phyloP scores from a whole-genome alignment of 2,113 vertebrate species.

The Ciconia stormi region DNA sequence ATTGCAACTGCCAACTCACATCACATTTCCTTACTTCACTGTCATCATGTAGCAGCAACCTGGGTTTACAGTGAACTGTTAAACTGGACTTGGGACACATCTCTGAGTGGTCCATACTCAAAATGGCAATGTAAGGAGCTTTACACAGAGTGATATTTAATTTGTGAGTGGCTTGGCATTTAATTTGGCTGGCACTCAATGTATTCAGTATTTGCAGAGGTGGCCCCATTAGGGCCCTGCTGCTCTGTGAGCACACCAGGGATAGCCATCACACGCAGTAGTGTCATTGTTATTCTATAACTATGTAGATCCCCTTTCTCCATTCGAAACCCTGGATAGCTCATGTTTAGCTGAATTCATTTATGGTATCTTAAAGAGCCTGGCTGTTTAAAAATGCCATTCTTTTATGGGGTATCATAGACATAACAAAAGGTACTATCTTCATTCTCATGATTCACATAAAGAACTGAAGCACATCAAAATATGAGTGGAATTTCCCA shows the following conservation, averaged over 20 bases:
- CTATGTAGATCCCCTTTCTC: neutral
- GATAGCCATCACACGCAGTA: neutral
- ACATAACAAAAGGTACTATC: neutral
- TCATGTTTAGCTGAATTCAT: neutral
- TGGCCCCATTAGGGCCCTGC: neutral
- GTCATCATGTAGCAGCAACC: neutral
- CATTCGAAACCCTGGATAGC: neutral
- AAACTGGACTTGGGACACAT: neutral
- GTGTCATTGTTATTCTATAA: neutral
- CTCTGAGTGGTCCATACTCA: neutral
- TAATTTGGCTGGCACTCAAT: neutral
- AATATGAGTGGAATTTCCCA: neutral
- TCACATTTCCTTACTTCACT: neutral
- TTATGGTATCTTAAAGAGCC: neutral
- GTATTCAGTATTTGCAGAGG: neutral
- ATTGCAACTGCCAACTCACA: accelerated
- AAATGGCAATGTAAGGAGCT: neutral
- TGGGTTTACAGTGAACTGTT: neutral
- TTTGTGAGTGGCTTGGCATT: neutral
- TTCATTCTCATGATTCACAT: neutral
- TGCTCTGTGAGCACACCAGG: neutral
- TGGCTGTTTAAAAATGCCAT: neutral
- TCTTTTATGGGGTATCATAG: neutral
- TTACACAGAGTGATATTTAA: neutral
- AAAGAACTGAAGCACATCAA: neutral